Conservation (phyloP, 2,888 invertebrate species). For the Dione juno region DNA sequence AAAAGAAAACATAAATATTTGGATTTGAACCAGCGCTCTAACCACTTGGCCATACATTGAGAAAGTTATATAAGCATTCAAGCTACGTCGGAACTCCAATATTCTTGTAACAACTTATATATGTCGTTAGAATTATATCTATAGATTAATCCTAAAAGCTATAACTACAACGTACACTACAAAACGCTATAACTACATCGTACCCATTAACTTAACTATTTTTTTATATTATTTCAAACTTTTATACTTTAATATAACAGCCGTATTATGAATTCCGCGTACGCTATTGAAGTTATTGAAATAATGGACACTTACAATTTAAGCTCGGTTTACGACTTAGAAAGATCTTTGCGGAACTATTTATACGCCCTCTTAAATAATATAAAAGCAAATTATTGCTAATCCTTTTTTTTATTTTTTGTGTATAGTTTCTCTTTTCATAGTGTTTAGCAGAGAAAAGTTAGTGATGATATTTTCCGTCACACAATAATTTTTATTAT, state of each 20-base stretch:
- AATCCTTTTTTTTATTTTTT: not conserved
- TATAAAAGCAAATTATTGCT: not conserved
- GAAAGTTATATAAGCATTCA: too few species aligned
- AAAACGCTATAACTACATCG: not conserved
- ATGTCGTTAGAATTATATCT: too few species aligned
- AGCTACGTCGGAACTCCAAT: too few species aligned
- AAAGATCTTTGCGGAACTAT: slow-evolving; percentile 14
- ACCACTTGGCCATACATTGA: too few species aligned
- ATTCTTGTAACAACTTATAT: too few species aligned
- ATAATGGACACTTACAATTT: slow-evolving; percentile 41
- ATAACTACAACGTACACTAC: not conserved
- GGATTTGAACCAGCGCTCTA: too few species aligned
- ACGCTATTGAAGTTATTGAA: slow-evolving; percentile 40
- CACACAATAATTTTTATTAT: too few species aligned
- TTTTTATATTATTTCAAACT: not conserved
- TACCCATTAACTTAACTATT: not conserved
- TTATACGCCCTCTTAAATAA: slow-evolving; percentile 5
- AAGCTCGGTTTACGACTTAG: slow-evolving; percentile 41
- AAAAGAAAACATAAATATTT: too few species aligned
- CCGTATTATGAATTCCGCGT: slow-evolving; percentile 41
- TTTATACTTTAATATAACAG: slow-evolving; percentile 1
- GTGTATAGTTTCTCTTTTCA: not conserved
- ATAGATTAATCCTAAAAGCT: not conserved
- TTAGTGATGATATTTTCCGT: too few species aligned
- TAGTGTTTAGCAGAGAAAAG: not conserved